Conservation (phyloP, 2,888 invertebrate species). For the Diploptera punctata region DNA sequence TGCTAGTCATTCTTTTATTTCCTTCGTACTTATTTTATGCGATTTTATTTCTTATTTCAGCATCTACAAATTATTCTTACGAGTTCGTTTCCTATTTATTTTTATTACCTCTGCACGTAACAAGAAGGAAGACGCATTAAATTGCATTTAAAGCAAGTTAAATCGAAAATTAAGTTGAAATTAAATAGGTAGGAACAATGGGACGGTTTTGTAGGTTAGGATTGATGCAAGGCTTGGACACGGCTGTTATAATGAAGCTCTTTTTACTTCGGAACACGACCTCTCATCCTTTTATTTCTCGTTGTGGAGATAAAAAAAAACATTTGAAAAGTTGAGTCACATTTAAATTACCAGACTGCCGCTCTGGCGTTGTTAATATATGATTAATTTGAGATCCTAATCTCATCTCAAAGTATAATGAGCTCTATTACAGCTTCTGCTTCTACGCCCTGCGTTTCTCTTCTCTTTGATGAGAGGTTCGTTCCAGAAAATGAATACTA, state of each 20-base stretch:
- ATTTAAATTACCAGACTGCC: not conserved
- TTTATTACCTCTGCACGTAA: not conserved
- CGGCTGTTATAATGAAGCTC: not conserved
- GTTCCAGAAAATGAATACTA: no score
- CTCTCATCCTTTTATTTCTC: not conserved
- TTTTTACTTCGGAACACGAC: not conserved
- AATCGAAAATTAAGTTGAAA: constrained; percentile 10
- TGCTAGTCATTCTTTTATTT: not conserved
- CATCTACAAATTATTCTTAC: not conserved
- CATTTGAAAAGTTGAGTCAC: not conserved
- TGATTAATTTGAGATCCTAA: constrained; percentile 24
- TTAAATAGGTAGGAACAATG: constrained; percentile 7
- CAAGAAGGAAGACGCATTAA: no score
- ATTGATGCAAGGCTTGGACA: no score
- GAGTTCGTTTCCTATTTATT: not conserved
- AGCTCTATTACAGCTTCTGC: not conserved
- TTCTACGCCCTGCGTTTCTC: not conserved
- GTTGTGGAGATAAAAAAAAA: not conserved
- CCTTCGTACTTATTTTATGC: not conserved
- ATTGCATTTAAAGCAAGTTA: not conserved
- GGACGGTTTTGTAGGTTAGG: not conserved
- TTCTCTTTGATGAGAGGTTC: no score
- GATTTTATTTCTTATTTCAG: not conserved
- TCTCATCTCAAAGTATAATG: constrained; percentile 30
- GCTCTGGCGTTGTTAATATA: constrained; percentile 23